Conservation (phyloP, 2,888 invertebrate genomes). For the Euphydryas editha region DNA sequence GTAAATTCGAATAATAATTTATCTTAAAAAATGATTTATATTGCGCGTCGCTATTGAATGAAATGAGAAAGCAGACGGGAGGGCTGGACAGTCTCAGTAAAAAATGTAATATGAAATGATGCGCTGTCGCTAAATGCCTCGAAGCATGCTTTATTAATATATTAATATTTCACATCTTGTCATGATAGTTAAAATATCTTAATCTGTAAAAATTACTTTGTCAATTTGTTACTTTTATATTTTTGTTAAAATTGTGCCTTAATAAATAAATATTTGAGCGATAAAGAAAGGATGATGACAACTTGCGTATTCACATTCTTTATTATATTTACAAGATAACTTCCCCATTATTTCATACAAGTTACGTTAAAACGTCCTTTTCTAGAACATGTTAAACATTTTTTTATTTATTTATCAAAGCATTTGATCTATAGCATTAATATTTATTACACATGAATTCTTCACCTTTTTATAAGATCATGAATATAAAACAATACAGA, state of each 20-base stretch:
- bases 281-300: slow-evolving; percentile 4
- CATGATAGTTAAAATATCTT: background rate
- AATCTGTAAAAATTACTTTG: background rate
- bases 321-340: slow-evolving; percentile 5
- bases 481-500: background rate
- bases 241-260: slow-evolving; percentile 5
- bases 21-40: slow-evolving; percentile 11
- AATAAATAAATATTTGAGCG: slow-evolving; percentile 13
- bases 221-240: background rate
- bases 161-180: background rate
- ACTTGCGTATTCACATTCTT: background rate
- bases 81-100: slow-evolving; percentile 56
- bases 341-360: background rate
- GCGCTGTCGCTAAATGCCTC: slow-evolving; percentile 35
- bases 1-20: slow-evolving; percentile 30
- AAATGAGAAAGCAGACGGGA: slow-evolving; percentile 46
- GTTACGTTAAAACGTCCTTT: background rate
- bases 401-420: background rate
- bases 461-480: background rate
- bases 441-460: slow-evolving; percentile 4
- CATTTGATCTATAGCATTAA: slow-evolving; percentile 1
- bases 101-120: slow-evolving; percentile 38
- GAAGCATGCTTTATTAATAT: slow-evolving; percentile 2
- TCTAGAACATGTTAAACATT: background rate
- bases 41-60: slow-evolving; percentile 25